A percentile compares a stretch with the other conserved stretches of the same genome.
phyloP scores from a whole-genome alignment of 2,797 vertebrate species.

The Nothura maculosa region DNA sequence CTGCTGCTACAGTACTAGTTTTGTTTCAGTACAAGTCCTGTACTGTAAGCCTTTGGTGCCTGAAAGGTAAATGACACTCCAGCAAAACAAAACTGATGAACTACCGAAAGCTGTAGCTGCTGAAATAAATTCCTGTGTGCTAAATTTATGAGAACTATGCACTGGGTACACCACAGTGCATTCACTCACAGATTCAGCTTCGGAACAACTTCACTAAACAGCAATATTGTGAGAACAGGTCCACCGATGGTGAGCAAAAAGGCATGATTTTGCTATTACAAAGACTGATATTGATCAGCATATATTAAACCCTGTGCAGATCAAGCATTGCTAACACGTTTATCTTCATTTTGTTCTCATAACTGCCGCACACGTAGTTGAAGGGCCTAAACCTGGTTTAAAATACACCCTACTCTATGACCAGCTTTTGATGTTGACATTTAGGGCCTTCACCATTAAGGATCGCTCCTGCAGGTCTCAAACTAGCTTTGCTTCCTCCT shows the following conservation, averaged over 20 bases:
- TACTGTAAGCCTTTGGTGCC: constrained; percentile 75
- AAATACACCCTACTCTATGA: not conserved
- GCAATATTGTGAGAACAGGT: constrained; percentile 55
- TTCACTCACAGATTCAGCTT: constrained; percentile 71
- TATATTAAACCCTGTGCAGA: constrained; percentile 33
- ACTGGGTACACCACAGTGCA: constrained; percentile 43
- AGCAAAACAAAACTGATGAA: constrained; percentile 80
- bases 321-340: constrained; percentile 6
- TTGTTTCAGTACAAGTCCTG: constrained; percentile 82
- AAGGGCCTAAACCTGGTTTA: not conserved
- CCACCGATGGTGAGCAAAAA: constrained; percentile 30
- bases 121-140: constrained; percentile 79
- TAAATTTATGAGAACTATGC: constrained; percentile 71
- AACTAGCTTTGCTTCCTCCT: not conserved
- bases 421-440: not conserved
- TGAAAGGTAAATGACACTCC: constrained; percentile 80
- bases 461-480: not conserved
- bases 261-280: constrained; percentile 68
- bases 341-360: constrained; percentile 57
- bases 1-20: constrained; percentile 76
- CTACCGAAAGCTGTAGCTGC: constrained; percentile 76
- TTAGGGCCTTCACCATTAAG: not conserved
- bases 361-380: not conserved
- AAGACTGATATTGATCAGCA: constrained; percentile 38
- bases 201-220: constrained; percentile 46